Base-by-base conservation (phyloP, 2,888 invertebrate species). In the Oxycera nigricornis region DNA sequence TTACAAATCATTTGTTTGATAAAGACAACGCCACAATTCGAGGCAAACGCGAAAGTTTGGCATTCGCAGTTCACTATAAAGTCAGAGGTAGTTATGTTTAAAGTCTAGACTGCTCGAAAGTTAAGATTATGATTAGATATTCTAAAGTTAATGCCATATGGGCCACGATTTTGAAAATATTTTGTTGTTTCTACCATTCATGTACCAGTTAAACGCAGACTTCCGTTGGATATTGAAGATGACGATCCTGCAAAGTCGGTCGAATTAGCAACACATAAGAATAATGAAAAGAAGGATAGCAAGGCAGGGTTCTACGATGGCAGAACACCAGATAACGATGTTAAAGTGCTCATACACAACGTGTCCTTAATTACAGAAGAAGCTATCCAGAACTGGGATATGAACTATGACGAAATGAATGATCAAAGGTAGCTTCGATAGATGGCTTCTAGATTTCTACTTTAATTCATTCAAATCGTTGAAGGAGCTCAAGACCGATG, bases 301-400 rank as follows among this genome's bases (percentile, higher is more conserved):
- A 57, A 28, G 3, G 57, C 26, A n/a, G 14, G 20, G 26, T 9
- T 55, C 14, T 41, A 31, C 4, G 59, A 57, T 22, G 22, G 22
- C n/a, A 2, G 26, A n/a, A 7, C 81, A 46, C 79, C 79, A 73
- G 82, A 83, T 75, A 85, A 87, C 77, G 89, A 90, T 0, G 90
- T 92, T 4, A 88, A 88, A 80, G 90, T 91, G 73, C 87, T 90
- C 79, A 91, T 91, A 79, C 91, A 91, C 81, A 90, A 91, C 80
- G 87, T 91, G 75, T 89, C 90, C 20, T 89, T 88, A 79, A 87
- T 87, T 73, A 83, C 82, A 75, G 84, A 83, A 79, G 82, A 84
- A 28, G 86, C 86, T 73, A 78, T 84, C 62, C 81, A 82, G 75
- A 82, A 79, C 75, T 82, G 82, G 77, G 65, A 62, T 17, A 41